Conservation (phyloP, 1,140 invertebrate genomes). For the Atta cephalotes region DNA sequence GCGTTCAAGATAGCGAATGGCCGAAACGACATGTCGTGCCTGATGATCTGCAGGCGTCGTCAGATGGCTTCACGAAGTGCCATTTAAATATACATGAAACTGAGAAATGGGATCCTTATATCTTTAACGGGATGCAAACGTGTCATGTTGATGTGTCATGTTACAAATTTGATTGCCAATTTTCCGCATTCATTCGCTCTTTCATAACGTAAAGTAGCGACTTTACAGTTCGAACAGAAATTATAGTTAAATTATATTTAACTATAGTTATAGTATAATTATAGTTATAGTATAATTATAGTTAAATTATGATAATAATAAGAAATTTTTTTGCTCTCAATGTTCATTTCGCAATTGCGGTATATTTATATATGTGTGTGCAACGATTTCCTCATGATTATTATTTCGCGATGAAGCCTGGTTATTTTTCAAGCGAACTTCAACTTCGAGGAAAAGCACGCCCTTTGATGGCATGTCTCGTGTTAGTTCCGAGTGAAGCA, state of each 20-base stretch:
- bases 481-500: not conserved
- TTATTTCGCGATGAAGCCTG: not conserved
- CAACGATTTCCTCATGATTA: not conserved
- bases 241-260: not conserved
- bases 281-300: not conserved
- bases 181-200: not conserved
- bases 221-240: not conserved
- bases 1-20: conserved; percentile 8
- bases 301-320: too few relatives aligned
- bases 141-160: not conserved
- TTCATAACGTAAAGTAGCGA: not conserved
- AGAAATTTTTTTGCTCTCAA: too few relatives aligned
- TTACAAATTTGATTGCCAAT: conserved; percentile 2
- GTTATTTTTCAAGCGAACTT: conserved; percentile 6
- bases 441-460: conserved; percentile 17
- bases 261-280: too few relatives aligned
- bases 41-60: conserved; percentile 31
- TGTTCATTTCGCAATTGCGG: not conserved
- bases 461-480: not conserved
- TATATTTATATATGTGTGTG: not conserved
- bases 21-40: conserved; percentile 29
- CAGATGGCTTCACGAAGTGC: conserved; percentile 47
- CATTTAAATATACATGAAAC: conserved; percentile 74
- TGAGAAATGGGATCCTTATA: conserved; percentile 50
- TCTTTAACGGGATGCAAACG: not conserved